A percentile compares a stretch with the other conserved stretches of the same genome.
Conservation (phyloP, 2,888 invertebrate species). For the Conchocele bisecta region DNA sequence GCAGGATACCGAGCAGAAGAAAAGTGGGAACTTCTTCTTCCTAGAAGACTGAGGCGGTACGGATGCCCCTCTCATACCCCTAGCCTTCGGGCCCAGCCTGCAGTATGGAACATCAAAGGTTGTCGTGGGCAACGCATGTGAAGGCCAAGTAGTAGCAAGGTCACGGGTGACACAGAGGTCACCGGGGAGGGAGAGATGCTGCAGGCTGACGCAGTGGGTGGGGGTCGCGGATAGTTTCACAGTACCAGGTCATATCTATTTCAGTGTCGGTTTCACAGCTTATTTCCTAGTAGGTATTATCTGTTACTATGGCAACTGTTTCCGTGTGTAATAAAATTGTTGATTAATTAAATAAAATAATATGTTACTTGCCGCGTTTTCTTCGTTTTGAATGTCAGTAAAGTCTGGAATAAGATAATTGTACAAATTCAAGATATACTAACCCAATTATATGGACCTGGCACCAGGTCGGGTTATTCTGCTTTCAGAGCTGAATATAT, state of each 20-base stretch:
- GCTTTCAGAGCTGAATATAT: no score
- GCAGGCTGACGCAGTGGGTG: conserved; percentile 47
- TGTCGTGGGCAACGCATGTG: no score
- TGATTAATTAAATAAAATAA: no score
- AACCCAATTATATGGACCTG: no score
- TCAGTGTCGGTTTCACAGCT: conserved; percentile 4
- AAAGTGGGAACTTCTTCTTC: conserved; percentile 99
- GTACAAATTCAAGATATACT: no score
- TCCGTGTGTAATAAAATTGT: no score
- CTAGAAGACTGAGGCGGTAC: conserved; percentile 90
- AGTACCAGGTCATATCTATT: conserved; percentile 31
- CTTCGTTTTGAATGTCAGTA: no score
- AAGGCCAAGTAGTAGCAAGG: conserved; percentile 1
- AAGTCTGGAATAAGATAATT: no score
- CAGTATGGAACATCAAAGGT: conserved; percentile 23
- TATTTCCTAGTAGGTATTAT: conserved; percentile 12
- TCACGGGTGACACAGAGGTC: conserved; percentile 9
- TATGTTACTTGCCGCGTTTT: no score
- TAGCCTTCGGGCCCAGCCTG: conserved; percentile 50
- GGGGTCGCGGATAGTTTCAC: conserved; percentile 34
- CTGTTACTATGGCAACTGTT: conserved; percentile 46
- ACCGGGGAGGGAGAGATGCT: conserved; percentile 19
- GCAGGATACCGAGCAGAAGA: conserved; percentile 98
- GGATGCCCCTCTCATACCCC: conserved; percentile 34
- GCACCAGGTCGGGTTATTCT: no score